phyloP scores from a whole-genome alignment of 2,888 invertebrate species.

The Scaptomyza reducta region DNA sequence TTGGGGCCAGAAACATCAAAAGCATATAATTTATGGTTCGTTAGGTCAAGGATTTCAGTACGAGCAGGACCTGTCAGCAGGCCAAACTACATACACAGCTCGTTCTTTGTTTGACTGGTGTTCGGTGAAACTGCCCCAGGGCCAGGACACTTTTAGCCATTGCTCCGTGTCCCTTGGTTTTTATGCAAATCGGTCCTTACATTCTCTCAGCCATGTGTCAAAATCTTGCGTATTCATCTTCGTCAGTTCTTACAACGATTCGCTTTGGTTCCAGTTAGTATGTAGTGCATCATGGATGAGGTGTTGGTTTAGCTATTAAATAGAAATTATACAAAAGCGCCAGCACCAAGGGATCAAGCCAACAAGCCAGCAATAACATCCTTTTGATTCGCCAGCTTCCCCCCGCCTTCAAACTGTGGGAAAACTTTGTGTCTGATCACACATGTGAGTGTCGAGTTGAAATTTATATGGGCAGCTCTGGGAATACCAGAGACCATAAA shows the following conservation, averaged over 20 bases:
- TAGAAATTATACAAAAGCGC: conserved; percentile 67
- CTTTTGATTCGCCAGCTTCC: conserved; percentile 66
- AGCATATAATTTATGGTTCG: conserved; percentile 83
- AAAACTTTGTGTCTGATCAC: conserved; percentile 56
- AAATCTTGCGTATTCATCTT: conserved; percentile 80
- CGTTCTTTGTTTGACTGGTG: conserved; percentile 8
- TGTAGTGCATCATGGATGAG: conserved; percentile 34
- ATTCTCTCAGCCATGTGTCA: conserved; percentile 31
- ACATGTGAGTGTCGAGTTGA: conserved; percentile 55
- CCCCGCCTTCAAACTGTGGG: conserved; percentile 47
- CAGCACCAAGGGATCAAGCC: conserved; percentile 21
- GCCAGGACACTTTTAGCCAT: conserved; percentile 34
- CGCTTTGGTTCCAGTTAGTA: conserved; percentile 39
- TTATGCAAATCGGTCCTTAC: conserved; percentile 61
- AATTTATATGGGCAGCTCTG: conserved; percentile 66
- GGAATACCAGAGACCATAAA: conserved; percentile 59
- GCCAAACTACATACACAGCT: conserved; percentile 38
- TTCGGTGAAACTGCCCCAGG: conserved; percentile 29
- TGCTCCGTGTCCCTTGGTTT: conserved; percentile 26
- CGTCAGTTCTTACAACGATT: conserved; percentile 67
- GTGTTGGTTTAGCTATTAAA: conserved; percentile 74
- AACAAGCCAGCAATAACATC: conserved; percentile 63
- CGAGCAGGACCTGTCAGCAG: conserved; percentile 58
- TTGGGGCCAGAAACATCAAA: conserved; percentile 70
- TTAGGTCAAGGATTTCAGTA: conserved; percentile 78